A percentile compares a stretch with the other conserved stretches of the same genome.
phyloP scores from a whole-genome alignment of 2,113 vertebrate species.

The Carassius auratus region DNA sequence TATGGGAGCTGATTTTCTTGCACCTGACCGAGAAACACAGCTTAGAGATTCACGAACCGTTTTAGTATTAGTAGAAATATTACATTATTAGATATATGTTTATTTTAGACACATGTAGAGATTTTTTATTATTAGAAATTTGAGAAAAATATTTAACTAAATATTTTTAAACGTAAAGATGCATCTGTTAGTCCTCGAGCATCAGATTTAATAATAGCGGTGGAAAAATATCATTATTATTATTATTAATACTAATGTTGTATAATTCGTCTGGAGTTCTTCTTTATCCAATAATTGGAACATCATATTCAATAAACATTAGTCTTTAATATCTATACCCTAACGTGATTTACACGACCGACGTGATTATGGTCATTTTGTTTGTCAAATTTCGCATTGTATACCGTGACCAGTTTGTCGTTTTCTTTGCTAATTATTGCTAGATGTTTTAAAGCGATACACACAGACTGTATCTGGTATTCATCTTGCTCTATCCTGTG shows the following conservation, averaged over 20 bases:
- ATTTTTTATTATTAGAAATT: neutral
- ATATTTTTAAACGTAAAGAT: neutral
- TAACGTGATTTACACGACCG: too few species aligned
- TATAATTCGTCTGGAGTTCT: neutral
- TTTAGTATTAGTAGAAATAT: neutral
- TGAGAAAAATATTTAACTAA: neutral
- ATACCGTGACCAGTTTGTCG: neutral
- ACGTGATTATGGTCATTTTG: neutral
- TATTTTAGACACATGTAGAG: neutral
- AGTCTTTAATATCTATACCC: neutral
- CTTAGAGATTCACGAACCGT: neutral
- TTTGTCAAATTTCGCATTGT: neutral
- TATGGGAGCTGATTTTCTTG: constrained; percentile 28
- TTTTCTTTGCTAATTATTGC: neutral
- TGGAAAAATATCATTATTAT: too few species aligned
- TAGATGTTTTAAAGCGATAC: neutral
- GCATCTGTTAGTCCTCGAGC: neutral
- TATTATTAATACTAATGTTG: neutral
- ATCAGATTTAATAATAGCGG: neutral
- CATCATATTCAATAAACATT: neutral
- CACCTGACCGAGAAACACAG: constrained; percentile 51
- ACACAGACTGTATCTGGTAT: neutral
- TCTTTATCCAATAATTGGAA: neutral
- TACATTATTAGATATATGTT: neutral
- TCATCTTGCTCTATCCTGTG: neutral